phyloP scores from a whole-genome alignment of 2,797 vertebrate species.

The Simalia tracyae region DNA sequence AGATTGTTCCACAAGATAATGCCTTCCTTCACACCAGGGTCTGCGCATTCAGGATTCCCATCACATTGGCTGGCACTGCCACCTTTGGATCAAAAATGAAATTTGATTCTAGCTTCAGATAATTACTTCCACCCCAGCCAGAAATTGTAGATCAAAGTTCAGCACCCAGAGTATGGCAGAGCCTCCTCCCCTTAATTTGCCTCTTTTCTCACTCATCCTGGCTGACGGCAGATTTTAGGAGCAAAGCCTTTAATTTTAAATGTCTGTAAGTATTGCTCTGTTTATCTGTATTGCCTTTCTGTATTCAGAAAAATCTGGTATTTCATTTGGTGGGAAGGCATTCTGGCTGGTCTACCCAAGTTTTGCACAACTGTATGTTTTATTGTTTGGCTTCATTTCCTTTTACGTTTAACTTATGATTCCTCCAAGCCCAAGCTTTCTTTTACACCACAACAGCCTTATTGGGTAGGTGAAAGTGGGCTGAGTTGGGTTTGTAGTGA shows the following conservation, averaged over 20 bases:
- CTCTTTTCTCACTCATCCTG: constrained; percentile 14
- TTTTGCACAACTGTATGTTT: no score
- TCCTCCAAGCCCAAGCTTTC: no score
- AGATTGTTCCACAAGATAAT: constrained; percentile 35
- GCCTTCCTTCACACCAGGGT: constrained; percentile 37
- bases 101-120: constrained; percentile 56
- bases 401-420: no score
- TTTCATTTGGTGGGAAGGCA: background rate
- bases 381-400: no score
- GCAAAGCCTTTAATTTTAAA: background rate
- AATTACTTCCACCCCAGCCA: constrained; percentile 60
- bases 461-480: background rate
- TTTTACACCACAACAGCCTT: background rate
- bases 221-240: constrained; percentile 20
- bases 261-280: background rate
- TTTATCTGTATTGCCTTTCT: background rate
- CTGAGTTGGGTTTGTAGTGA: background rate
- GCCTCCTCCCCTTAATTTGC: constrained; percentile 18
- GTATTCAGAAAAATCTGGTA: background rate
- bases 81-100: constrained; percentile 48
- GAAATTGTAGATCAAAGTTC: constrained; percentile 49
- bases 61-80: constrained; percentile 33
- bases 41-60: constrained; percentile 49
- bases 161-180: constrained; percentile 43
- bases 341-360: no score